Conservation (phyloP, 2,888 invertebrate species). For the Hydropsyche betteni region DNA sequence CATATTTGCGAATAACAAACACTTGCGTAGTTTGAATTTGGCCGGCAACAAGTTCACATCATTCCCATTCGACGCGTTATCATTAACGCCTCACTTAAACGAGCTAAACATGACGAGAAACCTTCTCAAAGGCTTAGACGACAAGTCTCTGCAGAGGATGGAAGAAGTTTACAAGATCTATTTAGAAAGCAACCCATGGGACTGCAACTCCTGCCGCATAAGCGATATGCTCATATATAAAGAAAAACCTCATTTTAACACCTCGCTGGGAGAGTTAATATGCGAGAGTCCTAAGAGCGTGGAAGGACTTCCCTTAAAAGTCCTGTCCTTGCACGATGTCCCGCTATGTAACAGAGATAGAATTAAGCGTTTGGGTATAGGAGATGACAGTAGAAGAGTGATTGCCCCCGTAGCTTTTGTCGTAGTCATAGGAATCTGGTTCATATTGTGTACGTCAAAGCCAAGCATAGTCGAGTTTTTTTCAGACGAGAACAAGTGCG, state of each 20-base stretch:
- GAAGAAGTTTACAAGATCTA: conserved; percentile 67
- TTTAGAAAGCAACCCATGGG: conserved; percentile 73
- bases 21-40: conserved; percentile 74
- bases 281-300: conserved; percentile 70
- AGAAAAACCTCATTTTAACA: conserved; percentile 66
- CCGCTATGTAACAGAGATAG: conserved; percentile 26
- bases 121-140: conserved; percentile 71
- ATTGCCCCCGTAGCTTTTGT: conserved; percentile 38
- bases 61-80: conserved; percentile 67
- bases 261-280: conserved; percentile 63
- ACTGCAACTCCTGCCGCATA: conserved; percentile 73
- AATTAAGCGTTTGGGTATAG: conserved; percentile 28
- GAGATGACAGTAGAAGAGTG: conserved; percentile 37
- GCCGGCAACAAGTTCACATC: conserved; percentile 75
- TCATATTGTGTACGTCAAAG: conserved; percentile 35
- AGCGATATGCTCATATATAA: conserved; percentile 67
- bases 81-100: conserved; percentile 68
- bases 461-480: conserved; percentile 38
- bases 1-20: conserved; percentile 68
- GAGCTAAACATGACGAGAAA: conserved; percentile 80
- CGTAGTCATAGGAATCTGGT: conserved; percentile 36
- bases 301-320: conserved; percentile 59
- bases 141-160: conserved; percentile 66
- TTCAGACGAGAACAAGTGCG: conserved; percentile 35
- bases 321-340: conserved; percentile 31